A percentile compares a stretch with the other conserved stretches of the same genome.
Evolutionary conservation across 2,797 vertebrate genomes (phyloP).

Genomic region (Eidolon dupreanum): DNA sequence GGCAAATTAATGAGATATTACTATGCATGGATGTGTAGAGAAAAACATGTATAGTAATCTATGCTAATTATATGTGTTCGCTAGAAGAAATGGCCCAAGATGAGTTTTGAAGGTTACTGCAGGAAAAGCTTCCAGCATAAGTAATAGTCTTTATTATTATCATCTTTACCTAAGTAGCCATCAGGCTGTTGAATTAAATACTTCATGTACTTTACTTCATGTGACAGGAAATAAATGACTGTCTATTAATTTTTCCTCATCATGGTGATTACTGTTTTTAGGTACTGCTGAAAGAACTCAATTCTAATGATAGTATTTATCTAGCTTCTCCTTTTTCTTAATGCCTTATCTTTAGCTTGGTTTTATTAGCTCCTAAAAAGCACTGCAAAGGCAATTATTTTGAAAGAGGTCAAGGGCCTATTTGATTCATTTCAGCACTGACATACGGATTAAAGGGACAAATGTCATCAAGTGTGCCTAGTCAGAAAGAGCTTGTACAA

Average conservation of each 20-base stretch:
- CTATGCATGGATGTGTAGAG: background rate
- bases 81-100: background rate
- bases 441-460: constrained; percentile 55
- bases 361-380: constrained; percentile 58
- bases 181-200: constrained; percentile 28
- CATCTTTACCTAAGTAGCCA: background rate
- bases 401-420: constrained; percentile 54
- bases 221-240: constrained; percentile 48
- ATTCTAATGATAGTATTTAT: constrained; percentile 53
- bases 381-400: constrained; percentile 55
- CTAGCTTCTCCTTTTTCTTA: background rate
- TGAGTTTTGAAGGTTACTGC: constrained; percentile 10
- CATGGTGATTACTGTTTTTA: constrained; percentile 38
- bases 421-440: constrained; percentile 63
- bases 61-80: constrained; percentile 17
- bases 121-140: constrained; percentile 18
- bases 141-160: constrained; percentile 29
- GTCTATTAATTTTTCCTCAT: constrained; percentile 28
- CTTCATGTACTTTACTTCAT: constrained; percentile 50
- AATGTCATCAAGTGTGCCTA: constrained; percentile 56
- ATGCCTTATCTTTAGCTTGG: constrained; percentile 2
- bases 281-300: constrained; percentile 54
- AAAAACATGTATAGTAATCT: background rate
- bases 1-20: constrained; percentile 2
- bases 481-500: constrained; percentile 43